phyloP scores from a whole-genome alignment of 2,888 invertebrate genomes.

The Coelinius sp. region DNA sequence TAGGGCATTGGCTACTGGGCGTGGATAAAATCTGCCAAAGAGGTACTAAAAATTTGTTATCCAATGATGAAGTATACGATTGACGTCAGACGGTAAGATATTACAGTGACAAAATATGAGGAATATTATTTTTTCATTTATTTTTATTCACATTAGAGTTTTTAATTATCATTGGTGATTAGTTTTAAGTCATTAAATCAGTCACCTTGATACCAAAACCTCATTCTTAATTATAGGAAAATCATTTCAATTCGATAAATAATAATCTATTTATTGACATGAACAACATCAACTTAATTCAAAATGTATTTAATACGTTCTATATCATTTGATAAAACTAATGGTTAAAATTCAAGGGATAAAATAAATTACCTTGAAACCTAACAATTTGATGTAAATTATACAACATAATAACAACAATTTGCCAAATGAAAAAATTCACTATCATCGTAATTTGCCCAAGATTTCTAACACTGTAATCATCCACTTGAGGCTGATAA shows the following conservation, averaged over 20 bases:
- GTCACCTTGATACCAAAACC: too few species aligned
- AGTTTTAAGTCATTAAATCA: too few species aligned
- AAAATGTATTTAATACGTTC: not conserved
- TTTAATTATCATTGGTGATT: too few species aligned
- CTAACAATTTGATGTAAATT: slow-evolving; percentile 11
- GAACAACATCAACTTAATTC: not conserved
- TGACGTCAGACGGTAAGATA: not conserved
- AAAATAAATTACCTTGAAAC: not conserved
- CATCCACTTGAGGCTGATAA: slow-evolving; percentile 24
- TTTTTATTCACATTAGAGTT: too few species aligned
- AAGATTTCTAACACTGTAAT: slow-evolving; percentile 16
- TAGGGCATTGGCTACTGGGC: slow-evolving; percentile 67
- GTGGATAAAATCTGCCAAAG: slow-evolving; percentile 64
- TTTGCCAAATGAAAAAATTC: not conserved
- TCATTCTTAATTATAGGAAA: too few species aligned
- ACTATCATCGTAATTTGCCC: not conserved
- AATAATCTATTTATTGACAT: too few species aligned
- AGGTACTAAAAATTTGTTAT: slow-evolving; percentile 18
- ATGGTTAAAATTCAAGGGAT: not conserved
- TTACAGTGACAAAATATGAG: not conserved
- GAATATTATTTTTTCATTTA: too few species aligned
- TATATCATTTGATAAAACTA: not conserved
- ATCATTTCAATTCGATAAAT: too few species aligned
- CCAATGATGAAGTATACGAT: slow-evolving; percentile 11
- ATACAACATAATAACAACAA: slow-evolving; percentile 6